A percentile compares a stretch with the other conserved stretches of the same genome.
These are phyloP conservation scores for Ictalurus punctatus DNA, from an alignment of 2,113 vertebrate genomes.

Conservation along the genomic window DNA sequence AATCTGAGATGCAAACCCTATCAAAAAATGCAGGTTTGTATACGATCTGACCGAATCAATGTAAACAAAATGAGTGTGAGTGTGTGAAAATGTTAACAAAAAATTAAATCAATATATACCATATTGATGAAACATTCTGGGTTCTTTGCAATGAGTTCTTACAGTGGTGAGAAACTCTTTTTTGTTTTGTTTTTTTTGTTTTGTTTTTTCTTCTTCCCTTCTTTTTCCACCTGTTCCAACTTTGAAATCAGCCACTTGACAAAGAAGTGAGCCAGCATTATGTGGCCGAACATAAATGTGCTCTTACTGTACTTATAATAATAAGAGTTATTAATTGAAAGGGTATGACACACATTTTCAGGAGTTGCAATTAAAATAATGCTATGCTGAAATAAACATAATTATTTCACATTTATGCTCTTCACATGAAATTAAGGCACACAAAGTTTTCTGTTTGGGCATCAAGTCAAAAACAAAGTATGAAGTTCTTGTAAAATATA, in stretches of 20 bases:
- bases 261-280: constrained; percentile 5
- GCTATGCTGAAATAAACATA: background rate
- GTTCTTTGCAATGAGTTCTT: background rate
- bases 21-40: constrained; percentile 90
- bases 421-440: background rate
- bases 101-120: background rate
- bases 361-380: constrained; percentile 9
- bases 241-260: constrained; percentile 10
- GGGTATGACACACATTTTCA: background rate
- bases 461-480: background rate
- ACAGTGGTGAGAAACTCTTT: background rate
- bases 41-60: background rate
- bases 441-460: background rate
- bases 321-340: constrained; percentile 12
- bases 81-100: background rate
- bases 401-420: background rate
- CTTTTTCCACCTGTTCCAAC: background rate
- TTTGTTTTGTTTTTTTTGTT: background rate
- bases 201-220: background rate
- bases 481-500: background rate
- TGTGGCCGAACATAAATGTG: constrained; percentile 16
- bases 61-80: background rate
- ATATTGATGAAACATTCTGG: background rate
- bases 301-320: constrained; percentile 21
- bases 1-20: constrained; percentile 87